These are phyloP conservation scores for Paelopatides confundens DNA, from an alignment of 53 echinoderm and acorn worm species.

Conservation along the genomic window DNA sequence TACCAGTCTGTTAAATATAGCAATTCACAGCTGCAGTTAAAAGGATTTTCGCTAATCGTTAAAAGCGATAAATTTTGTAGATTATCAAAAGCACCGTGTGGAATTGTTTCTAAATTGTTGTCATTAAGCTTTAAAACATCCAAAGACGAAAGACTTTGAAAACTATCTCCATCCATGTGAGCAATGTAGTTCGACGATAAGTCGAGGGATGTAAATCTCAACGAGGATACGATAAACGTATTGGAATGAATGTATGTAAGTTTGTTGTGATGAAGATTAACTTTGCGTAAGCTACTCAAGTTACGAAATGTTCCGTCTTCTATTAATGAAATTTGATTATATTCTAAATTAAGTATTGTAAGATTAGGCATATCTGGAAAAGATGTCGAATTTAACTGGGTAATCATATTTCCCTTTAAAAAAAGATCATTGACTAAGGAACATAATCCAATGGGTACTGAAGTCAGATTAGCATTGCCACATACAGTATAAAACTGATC, in stretches of 20 bases:
- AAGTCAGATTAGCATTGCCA: not conserved
- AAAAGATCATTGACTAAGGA: not conserved
- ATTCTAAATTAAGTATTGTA: not conserved
- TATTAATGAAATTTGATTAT: not conserved
- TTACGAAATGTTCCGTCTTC: not conserved
- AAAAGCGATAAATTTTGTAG: not conserved
- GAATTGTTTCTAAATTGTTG: not conserved
- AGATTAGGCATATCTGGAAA: not conserved
- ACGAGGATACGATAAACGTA: not conserved
- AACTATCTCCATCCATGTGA: not conserved
- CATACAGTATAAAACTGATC: not conserved
- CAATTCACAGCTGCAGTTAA: constrained; percentile 11
- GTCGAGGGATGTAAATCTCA: not conserved
- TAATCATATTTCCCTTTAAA: not conserved
- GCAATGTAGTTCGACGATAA: not conserved
- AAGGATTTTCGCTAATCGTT: constrained; percentile 14
- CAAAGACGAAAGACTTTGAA: not conserved
- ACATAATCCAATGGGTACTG: not conserved
- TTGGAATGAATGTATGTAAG: not conserved
- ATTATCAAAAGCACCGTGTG: constrained; percentile 19
- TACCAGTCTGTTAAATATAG: constrained; percentile 29
- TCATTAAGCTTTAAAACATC: not conserved
- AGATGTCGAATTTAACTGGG: not conserved
- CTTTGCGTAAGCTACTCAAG: not conserved
- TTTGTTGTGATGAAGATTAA: not conserved